Conservation (phyloP, 2,797 vertebrate genomes). For the Sebastes glaucus region DNA sequence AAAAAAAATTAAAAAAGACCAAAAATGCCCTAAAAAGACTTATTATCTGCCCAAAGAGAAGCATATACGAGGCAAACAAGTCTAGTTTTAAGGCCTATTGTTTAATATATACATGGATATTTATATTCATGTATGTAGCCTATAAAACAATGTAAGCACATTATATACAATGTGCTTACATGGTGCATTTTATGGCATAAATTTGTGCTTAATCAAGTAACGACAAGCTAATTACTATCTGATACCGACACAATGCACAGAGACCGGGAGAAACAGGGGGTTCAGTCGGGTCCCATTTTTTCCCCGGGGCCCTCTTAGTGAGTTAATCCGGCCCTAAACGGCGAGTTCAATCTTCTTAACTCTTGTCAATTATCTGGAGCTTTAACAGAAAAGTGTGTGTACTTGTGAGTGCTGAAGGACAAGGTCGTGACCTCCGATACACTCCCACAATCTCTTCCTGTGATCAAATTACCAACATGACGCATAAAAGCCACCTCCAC, state of each 20-base stretch:
- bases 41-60: neutral
- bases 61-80: neutral
- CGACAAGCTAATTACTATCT: neutral
- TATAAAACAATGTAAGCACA: neutral
- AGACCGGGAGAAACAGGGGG: neutral
- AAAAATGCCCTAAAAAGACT: neutral
- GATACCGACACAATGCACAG: neutral
- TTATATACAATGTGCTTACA: neutral
- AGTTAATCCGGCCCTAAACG: neutral
- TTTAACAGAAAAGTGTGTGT: neutral
- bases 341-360: neutral
- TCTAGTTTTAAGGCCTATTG: neutral
- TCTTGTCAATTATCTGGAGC: neutral
- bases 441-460: constrained; percentile 12
- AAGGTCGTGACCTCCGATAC: constrained; percentile 32
- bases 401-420: neutral
- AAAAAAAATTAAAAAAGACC: neutral
- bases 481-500: constrained; percentile 13
- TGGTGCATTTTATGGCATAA: neutral
- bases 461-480: constrained; percentile 45
- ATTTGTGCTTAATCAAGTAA: neutral
- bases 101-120: neutral
- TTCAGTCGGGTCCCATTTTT: neutral
- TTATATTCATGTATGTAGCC: neutral
- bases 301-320: neutral